These are phyloP conservation scores for Chloroclysta siterata DNA, from an alignment of 2,888 invertebrate species.

Conservation along the genomic window DNA sequence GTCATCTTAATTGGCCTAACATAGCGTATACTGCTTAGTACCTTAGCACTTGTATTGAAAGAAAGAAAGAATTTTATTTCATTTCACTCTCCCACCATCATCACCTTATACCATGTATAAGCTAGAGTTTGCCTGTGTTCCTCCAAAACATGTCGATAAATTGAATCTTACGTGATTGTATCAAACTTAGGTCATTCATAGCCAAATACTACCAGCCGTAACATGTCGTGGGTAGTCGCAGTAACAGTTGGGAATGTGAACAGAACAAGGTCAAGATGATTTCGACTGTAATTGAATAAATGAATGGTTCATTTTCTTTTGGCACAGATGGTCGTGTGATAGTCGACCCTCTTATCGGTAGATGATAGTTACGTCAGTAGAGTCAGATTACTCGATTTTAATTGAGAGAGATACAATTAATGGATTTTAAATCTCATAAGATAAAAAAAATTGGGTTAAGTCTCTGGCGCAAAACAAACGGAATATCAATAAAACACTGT, in stretches of 20 bases:
- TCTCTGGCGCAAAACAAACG: too few species aligned
- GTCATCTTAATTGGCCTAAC: too few species aligned
- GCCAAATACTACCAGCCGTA: conserved; percentile 7
- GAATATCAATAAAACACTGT: too few species aligned
- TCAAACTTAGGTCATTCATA: conserved; percentile 15
- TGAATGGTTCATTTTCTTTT: conserved; percentile 9
- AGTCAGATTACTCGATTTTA: too few species aligned
- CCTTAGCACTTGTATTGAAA: too few species aligned
- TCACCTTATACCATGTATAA: background rate
- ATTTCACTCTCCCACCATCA: too few species aligned
- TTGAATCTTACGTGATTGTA: conserved; percentile 2
- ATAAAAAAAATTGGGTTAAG: too few species aligned
- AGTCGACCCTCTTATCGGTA: background rate
- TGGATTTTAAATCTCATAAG: too few species aligned
- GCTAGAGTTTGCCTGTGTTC: background rate
- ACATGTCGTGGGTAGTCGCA: conserved; percentile 24
- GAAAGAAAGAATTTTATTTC: too few species aligned
- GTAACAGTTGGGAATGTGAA: background rate
- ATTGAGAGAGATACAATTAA: too few species aligned
- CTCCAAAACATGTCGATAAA: background rate
- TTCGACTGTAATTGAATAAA: conserved; percentile 23
- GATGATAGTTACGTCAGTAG: too few species aligned
- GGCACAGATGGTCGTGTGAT: background rate
- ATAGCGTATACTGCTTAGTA: too few species aligned
- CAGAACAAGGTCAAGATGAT: conserved; percentile 29